A percentile compares a stretch with the other conserved stretches of the same genome.
Evolutionary conservation across 2,113 vertebrate species (phyloP).

Genomic region (Phasianus colchicus): DNA sequence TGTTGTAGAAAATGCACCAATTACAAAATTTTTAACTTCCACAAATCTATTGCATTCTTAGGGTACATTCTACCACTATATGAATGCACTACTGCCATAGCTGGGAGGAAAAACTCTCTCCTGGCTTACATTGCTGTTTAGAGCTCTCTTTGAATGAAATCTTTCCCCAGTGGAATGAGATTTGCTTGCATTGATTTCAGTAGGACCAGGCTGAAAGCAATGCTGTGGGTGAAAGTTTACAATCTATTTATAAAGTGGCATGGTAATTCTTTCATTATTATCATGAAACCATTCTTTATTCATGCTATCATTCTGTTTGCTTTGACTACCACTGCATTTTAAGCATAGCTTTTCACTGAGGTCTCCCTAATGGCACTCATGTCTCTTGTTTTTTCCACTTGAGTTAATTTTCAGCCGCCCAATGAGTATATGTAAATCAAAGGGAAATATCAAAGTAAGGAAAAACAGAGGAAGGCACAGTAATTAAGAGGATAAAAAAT

Average conservation of each 20-base stretch:
- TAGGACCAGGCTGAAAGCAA: not conserved
- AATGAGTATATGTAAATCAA: not conserved
- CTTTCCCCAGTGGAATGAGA: not conserved
- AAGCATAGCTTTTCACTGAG: not conserved
- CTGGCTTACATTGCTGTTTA: not conserved
- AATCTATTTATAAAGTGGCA: not conserved
- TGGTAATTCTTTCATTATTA: not conserved
- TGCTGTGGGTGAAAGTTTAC: not conserved
- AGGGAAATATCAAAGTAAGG: not conserved
- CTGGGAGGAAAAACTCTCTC: not conserved
- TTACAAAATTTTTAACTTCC: not conserved
- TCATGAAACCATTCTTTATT: not conserved
- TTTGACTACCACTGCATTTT: constrained; percentile 18
- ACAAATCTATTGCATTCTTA: not conserved
- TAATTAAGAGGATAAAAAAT: not conserved
- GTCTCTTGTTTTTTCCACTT: not conserved
- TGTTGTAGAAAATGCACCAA: not conserved
- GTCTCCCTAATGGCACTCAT: not conserved
- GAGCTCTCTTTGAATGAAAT: not conserved
- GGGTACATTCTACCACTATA: not conserved
- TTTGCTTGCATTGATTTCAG: not conserved
- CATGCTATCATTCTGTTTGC: not conserved
- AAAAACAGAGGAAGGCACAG: not conserved
- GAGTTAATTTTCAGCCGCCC: not conserved
- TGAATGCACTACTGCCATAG: too few relatives aligned